Conservation (phyloP, 1,140 invertebrate genomes). For the Polypedilum vanderplanki region DNA sequence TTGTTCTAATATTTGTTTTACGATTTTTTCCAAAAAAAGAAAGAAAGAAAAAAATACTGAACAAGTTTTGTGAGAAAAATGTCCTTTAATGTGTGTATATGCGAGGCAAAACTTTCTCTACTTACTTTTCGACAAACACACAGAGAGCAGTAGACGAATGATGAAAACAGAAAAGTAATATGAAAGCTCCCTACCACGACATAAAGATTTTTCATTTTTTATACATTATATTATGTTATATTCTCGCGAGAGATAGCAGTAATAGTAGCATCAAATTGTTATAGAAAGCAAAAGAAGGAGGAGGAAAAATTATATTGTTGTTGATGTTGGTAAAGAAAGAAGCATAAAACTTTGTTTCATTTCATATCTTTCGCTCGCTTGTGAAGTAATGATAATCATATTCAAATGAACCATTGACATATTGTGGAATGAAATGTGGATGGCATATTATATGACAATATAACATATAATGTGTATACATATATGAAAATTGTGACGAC, state of each 20-base stretch:
- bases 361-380: too few relatives aligned
- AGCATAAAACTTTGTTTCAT: background rate
- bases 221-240: constrained; percentile 20
- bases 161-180: too few relatives aligned
- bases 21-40: background rate
- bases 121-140: too few relatives aligned
- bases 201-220: constrained; percentile 20
- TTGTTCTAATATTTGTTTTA: constrained; percentile 6
- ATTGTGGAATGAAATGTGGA: constrained; percentile 9
- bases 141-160: too few relatives aligned
- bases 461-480: background rate
- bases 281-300: background rate
- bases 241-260: background rate
- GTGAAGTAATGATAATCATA: constrained; percentile 25
- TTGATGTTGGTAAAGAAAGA: background rate
- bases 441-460: background rate
- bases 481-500: background rate
- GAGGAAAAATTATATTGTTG: background rate
- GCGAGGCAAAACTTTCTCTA: too few relatives aligned
- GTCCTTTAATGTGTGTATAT: background rate
- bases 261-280: background rate
- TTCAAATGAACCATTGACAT: constrained; percentile 29
- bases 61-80: background rate
- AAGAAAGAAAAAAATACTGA: background rate
- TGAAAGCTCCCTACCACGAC: background rate